Evolutionary conservation across 2,888 invertebrate genomes (phyloP), one percentile per base, ranked within the genome.

Genomic region (Dasypogon diadema): DNA sequence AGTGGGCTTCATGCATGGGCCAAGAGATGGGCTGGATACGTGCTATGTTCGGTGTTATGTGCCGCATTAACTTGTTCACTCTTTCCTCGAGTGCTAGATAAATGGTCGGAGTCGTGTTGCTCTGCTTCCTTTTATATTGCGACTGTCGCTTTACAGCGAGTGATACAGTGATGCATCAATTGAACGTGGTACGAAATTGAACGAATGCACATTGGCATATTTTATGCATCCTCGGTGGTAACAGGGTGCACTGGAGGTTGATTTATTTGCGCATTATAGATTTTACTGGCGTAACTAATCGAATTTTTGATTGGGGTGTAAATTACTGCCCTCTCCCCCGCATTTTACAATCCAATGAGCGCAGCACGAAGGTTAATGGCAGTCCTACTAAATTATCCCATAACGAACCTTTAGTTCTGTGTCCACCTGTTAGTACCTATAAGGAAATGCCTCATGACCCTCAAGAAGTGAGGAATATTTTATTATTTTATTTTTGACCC

Each of bases 61-160:
- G 65, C 65, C 65, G 65, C 48, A 65, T 65, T 65, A 65, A 65
- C 65, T 65, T 65, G 65, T 65, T 65, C 65, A 22, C 65, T 65
- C 65, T 48, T 58, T 65, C 65, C 65, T 65, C 65, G 65, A 65
- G 65, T 46, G 46, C 65, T 37, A 48, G 65, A 65, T 65, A 65
- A 65, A 65, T 65, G 65, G 65, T 26, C 16, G 46, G 22, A 65
- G 65, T 65, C 65, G 26, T 65, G 65, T 65, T 65, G 65, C 22
- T 21, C 65, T 65, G 46, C 65, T 65, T 65, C 65, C 65, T 42
- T 63, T 65, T 65, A 26, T 48, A 65, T 26, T 65, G 48, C 46
- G 65, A 65, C 65, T 46, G 48, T 42, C 65, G 46, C 48, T 46
- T 46, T 42, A 12, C 48, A 24, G 48, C 22, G 65, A 65, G 18